These are phyloP conservation scores for Haemorhous mexicanus DNA, from an alignment of 2,113 vertebrate species.

Conservation along the genomic window DNA sequence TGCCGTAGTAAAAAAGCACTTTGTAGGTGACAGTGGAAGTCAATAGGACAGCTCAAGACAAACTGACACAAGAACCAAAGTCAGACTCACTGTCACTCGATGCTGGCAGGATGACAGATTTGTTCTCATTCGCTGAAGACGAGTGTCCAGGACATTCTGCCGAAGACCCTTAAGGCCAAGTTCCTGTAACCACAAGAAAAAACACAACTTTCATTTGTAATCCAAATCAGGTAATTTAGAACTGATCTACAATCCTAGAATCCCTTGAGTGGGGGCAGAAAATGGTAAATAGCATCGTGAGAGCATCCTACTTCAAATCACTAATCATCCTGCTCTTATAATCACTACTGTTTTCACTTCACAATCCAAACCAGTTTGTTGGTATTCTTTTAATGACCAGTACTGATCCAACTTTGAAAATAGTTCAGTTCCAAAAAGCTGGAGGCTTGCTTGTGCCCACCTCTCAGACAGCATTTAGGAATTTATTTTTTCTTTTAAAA, in stretches of 20 bases:
- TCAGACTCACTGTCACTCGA: slow-evolving; percentile 53
- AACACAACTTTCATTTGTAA: neutral
- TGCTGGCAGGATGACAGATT: slow-evolving; percentile 77
- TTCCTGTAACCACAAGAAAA: slow-evolving; percentile 63
- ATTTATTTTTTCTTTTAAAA: neutral
- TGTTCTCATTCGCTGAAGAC: slow-evolving; percentile 69
- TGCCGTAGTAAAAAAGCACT: neutral
- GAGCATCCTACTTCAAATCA: neutral
- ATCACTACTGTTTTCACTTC: neutral
- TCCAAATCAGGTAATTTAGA: neutral
- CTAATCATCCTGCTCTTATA: neutral
- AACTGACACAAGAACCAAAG: neutral
- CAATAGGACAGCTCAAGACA: neutral
- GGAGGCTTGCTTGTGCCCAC: neutral
- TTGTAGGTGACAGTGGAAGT: neutral
- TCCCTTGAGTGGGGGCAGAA: neutral
- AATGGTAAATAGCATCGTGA: neutral
- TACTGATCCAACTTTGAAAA: neutral
- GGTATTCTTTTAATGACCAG: neutral
- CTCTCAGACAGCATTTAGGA: neutral
- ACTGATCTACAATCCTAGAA: neutral
- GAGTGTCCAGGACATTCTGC: slow-evolving; percentile 63
- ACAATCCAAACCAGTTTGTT: neutral
- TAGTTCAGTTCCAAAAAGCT: neutral
- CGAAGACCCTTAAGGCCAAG: slow-evolving; percentile 71